Percentiles rank a stretch among this genome's conserved stretches.
These are phyloP conservation scores for Danionella dracula DNA, from an alignment of 2,797 vertebrate genomes.

Conservation along the genomic window DNA sequence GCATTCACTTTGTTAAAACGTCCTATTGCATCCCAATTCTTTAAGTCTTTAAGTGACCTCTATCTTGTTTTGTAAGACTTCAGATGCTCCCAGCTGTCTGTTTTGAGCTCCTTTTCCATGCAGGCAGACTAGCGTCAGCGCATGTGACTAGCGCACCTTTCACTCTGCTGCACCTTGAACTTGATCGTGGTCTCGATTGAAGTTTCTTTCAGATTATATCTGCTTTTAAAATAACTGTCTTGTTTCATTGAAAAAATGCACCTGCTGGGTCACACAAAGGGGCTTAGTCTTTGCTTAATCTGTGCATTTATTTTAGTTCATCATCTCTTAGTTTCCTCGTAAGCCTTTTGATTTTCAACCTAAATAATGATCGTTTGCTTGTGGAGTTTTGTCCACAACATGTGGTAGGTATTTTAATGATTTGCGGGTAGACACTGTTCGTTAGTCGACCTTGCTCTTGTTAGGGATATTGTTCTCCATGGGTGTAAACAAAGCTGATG, in stretches of 20 bases:
- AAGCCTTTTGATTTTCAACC: not conserved
- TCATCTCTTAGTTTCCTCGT: not conserved
- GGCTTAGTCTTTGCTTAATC: constrained; percentile 6
- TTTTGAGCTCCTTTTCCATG: constrained; percentile 13
- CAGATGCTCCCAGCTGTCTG: too few species aligned
- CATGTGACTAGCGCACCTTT: constrained; percentile 34
- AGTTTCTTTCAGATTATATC: constrained; percentile 22
- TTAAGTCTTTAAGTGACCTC: too few species aligned
- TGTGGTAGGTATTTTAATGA: constrained; percentile 27
- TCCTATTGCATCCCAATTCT: too few species aligned
- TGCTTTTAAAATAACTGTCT: too few species aligned
- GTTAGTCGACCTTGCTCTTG: constrained; percentile 4
- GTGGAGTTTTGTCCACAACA: constrained; percentile 2
- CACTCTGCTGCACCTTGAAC: constrained; percentile 26
- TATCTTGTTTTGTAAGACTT: too few species aligned
- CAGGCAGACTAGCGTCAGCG: constrained; percentile 19
- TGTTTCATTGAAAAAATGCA: constrained; percentile 7
- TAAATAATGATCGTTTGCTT: constrained; percentile 13
- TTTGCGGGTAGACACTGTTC: constrained; percentile 1
- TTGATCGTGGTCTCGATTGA: constrained; percentile 6
- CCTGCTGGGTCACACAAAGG: not conserved
- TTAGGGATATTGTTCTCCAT: constrained; percentile 3
- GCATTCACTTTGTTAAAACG: too few species aligned
- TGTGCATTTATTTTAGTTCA: constrained; percentile 4
- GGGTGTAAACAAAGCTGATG: constrained; percentile 10